These are phyloP conservation scores for Hirtodrosophila confusa DNA, from an alignment of 2,888 invertebrate genomes.

Conservation along the genomic window DNA sequence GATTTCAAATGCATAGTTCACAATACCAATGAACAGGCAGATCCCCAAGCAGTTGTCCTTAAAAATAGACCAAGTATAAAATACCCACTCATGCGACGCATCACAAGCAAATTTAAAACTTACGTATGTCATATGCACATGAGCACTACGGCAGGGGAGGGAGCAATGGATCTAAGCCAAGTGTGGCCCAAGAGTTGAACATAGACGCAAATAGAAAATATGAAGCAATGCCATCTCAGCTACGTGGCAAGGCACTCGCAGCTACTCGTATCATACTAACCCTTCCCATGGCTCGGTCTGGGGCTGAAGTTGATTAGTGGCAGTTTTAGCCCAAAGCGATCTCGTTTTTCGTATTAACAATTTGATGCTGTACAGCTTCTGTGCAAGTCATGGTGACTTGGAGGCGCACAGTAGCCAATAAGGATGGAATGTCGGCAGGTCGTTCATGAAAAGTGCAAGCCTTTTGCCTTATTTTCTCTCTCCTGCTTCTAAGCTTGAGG, in stretches of 20 bases:
- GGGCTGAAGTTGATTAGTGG: conserved; percentile 17
- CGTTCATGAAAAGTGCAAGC: conserved; percentile 30
- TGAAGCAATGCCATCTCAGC: neutral
- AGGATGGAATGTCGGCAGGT: conserved; percentile 6
- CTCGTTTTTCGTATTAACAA: conserved; percentile 65
- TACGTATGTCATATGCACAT: too few relatives aligned
- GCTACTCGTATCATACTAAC: conserved; percentile 11
- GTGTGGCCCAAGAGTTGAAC: neutral
- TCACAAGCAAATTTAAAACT: too few relatives aligned
- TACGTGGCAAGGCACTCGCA: conserved; percentile 30
- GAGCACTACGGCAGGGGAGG: too few relatives aligned
- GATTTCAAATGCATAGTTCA: too few relatives aligned
- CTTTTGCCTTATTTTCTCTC: conserved; percentile 16
- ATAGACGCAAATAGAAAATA: conserved; percentile 19
- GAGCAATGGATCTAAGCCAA: too few relatives aligned
- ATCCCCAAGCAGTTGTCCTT: too few relatives aligned
- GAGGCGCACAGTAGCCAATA: conserved; percentile 46
- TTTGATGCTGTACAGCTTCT: conserved; percentile 46
- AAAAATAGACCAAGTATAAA: too few relatives aligned
- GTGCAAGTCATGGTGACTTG: conserved; percentile 52
- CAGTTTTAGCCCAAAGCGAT: conserved; percentile 58
- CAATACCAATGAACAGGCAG: too few relatives aligned
- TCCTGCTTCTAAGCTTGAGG: conserved; percentile 51
- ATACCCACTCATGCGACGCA: too few relatives aligned
- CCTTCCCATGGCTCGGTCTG: conserved; percentile 12